Base-by-base conservation (phyloP, 2,888 invertebrate genomes). In the Tyria jacobaeae region DNA sequence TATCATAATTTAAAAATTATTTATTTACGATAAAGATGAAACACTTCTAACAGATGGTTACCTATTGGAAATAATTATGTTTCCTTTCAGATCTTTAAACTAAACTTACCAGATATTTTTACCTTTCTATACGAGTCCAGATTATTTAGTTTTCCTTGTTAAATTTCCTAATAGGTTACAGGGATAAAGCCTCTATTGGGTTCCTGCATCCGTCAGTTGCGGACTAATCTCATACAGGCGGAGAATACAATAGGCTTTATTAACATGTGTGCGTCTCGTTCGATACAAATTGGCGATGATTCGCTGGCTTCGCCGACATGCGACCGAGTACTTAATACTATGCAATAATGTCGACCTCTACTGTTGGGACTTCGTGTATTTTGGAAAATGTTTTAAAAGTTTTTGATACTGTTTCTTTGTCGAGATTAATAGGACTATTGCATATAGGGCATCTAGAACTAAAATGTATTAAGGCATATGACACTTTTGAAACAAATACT, bases 221-320 rank as follows among this genome's bases (percentile, higher is more conserved):
- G 73, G 75, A 73, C 83, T 91, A 90, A 92, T 90, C 90, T 86
- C 78, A 76, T 76, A 75, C 81, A 79, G 80, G 79, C 82, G 71
- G 68, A 72, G 77, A 74, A 73, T 71, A 92, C 92, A 92, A 92
- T 90, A 85, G 92, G 89, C 90, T 89, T 89, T 91, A 91, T 89
- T 89, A 91, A 83, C 88, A 89, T 91, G 88, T 88, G 87, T 82
- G 80, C 83, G 71, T 76, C 80, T 78, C 80, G 82, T 76, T 78
- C 85, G 85, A 88, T 87, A 89, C 88, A 90, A 91, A 91, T 91
- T 89, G 88, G 78, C 86, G 83, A 88, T 87, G 89, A 89, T 85
- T 82, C 81, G 83, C 81, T 81, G 62, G 60, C 57, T 63, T 57
- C 61, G 79, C 74, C 71, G 65, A 61, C 62, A 68, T 71, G 66